Evolutionary conservation across 2,797 vertebrate species (phyloP).

Genomic region (Hypotaenidia okinawae): DNA sequence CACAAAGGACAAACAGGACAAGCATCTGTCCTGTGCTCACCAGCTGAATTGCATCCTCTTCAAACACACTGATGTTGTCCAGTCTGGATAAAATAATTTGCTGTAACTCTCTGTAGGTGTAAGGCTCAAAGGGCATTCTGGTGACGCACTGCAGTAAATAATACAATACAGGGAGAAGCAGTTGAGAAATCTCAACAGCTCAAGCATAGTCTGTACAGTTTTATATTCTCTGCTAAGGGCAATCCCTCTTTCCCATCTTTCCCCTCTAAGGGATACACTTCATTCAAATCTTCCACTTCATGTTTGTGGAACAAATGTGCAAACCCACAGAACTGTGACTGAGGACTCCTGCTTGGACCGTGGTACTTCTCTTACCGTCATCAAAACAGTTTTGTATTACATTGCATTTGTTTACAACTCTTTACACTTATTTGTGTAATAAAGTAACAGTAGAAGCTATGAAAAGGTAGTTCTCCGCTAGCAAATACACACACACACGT

Average conservation of each 20-base stretch:
- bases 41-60: conserved; percentile 95
- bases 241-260: neutral
- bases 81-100: conserved; percentile 91
- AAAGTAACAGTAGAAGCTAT: neutral
- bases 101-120: conserved; percentile 92
- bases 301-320: neutral
- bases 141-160: conserved; percentile 86
- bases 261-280: neutral
- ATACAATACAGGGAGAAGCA: neutral
- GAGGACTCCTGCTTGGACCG: neutral
- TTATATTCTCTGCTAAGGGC: neutral
- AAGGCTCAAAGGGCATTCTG: conserved; percentile 97
- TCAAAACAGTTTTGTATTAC: too few relatives aligned
- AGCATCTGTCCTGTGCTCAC: conserved; percentile 63
- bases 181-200: neutral
- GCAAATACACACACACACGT: neutral
- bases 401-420: neutral
- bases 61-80: conserved; percentile 88
- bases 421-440: neutral
- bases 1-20: neutral
- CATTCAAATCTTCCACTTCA: neutral
- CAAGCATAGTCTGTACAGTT: neutral
- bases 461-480: neutral
- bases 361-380: too few relatives aligned
- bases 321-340: neutral